phyloP scores from a whole-genome alignment of 2,888 invertebrate species.

The Sphaeridia pumilis region DNA sequence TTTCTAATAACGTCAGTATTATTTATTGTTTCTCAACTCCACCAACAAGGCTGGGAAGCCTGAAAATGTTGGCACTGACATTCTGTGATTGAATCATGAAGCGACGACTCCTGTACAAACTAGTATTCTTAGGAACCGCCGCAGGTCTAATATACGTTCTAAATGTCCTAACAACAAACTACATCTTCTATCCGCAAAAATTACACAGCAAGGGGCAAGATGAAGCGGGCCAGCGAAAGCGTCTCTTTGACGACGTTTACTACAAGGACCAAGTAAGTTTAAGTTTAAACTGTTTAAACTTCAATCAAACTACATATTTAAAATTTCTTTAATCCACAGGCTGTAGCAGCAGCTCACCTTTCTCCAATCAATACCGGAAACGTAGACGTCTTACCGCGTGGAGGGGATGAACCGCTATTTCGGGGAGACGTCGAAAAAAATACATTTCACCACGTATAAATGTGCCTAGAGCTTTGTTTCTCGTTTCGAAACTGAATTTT shows the following conservation, averaged over 20 bases:
- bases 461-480: background rate
- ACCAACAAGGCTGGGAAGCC: background rate
- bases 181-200: constrained; percentile 3
- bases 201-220: no score
- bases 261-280: no score
- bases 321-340: no score
- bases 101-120: no score
- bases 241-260: background rate
- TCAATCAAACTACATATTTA: no score
- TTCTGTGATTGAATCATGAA: no score
- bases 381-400: constrained; percentile 3
- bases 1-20: no score
- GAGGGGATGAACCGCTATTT: constrained; percentile 4
- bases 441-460: background rate
- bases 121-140: background rate
- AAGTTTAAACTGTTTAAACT: no score
- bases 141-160: constrained; percentile 1
- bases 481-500: background rate
- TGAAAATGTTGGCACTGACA: no score
- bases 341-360: no score
- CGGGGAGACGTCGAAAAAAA: constrained; percentile 11
- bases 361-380: no score
- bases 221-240: background rate
- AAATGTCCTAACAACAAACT: constrained; percentile 13
- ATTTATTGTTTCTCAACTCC: no score